Percentiles rank a stretch among this genome's conserved stretches.
These are phyloP conservation scores for Yasuhikotakia modesta DNA, from an alignment of 2,797 vertebrate species.

Conservation along the genomic window DNA sequence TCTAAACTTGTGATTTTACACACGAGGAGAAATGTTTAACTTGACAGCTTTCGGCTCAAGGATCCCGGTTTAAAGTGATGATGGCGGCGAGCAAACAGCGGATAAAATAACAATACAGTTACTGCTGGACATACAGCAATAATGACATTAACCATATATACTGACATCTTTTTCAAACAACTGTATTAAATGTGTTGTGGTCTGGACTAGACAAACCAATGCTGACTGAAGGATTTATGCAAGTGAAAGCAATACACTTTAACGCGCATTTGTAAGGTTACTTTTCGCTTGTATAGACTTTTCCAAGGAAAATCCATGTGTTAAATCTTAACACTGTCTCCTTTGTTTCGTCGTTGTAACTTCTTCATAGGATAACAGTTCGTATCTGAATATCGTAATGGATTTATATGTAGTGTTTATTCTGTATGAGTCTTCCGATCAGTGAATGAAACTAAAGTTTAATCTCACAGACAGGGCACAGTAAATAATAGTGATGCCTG, in stretches of 20 bases:
- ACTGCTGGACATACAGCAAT: slow-evolving; percentile 2
- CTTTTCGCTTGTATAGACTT: neutral
- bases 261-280: neutral
- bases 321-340: neutral
- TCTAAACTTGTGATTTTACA: neutral
- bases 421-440: neutral
- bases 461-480: slow-evolving; percentile 7
- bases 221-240: neutral
- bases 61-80: neutral
- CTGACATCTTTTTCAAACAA: neutral
- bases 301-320: no score
- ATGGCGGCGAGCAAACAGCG: neutral
- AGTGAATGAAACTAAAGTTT: slow-evolving; percentile 26
- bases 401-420: neutral
- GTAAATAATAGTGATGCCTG: neutral
- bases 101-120: neutral
- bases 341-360: neutral
- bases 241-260: neutral
- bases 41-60: neutral
- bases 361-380: neutral
- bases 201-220: neutral
- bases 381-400: neutral
- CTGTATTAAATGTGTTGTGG: neutral
- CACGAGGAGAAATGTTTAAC: slow-evolving; percentile 1
- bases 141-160: slow-evolving; percentile 3